phyloP scores from a whole-genome alignment of 2,113 vertebrate species.

The Cinclus mexicanus region DNA sequence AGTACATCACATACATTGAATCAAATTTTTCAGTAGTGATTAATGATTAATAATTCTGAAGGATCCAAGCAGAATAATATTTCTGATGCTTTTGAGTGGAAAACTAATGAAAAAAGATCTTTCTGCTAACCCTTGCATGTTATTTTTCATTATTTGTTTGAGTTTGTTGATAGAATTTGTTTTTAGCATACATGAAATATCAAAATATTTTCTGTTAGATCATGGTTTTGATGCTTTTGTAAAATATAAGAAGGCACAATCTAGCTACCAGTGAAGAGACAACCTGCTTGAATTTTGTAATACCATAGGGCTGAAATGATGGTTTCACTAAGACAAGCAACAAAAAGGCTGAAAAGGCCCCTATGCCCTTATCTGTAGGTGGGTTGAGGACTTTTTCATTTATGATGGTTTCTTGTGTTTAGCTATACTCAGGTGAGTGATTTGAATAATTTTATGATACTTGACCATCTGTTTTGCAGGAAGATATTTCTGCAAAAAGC shows the following conservation, averaged over 20 bases:
- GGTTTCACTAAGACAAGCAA: not conserved
- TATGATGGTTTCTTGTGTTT: not conserved
- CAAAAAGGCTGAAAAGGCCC: not conserved
- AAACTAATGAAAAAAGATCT: not conserved
- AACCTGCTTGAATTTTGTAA: not conserved
- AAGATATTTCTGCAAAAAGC: conserved; percentile 1
- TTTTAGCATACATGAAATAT: not conserved
- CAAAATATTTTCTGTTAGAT: not conserved
- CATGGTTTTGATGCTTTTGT: not conserved
- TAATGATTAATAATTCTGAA: not conserved
- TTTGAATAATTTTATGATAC: not conserved
- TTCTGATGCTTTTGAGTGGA: not conserved
- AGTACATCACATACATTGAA: not conserved
- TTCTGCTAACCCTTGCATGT: not conserved
- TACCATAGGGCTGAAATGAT: not conserved
- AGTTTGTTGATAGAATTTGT: not conserved
- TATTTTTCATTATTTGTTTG: not conserved
- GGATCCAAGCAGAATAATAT: not conserved
- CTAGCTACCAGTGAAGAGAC: not conserved
- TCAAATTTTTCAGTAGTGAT: not conserved
- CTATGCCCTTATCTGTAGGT: not conserved
- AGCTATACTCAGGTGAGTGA: not conserved
- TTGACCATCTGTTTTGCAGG: conserved; percentile 43
- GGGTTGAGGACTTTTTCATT: not conserved
- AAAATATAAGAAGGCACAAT: not conserved